A percentile compares a stretch with the other conserved stretches of the same genome.
Evolutionary conservation across 2,888 invertebrate genomes (phyloP).

Genomic region (Tigriopus californicus): DNA sequence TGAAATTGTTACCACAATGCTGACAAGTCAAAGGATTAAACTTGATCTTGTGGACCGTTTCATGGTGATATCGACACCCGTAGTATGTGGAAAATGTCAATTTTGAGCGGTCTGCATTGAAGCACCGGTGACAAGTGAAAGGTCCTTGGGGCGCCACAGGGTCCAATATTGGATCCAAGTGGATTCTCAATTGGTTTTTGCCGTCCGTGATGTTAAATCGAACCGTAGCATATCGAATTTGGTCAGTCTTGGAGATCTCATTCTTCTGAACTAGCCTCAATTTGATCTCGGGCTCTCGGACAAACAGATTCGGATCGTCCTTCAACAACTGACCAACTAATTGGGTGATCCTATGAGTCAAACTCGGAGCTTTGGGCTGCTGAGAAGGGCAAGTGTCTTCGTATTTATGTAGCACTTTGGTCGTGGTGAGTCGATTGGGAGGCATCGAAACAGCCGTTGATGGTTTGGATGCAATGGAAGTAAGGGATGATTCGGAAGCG

Average conservation of each 20-base stretch:
- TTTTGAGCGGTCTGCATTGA: too few species aligned
- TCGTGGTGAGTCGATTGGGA: too few species aligned
- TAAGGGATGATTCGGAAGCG: too few species aligned
- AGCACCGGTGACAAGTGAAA: neutral
- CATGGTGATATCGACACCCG: constrained; percentile 5
- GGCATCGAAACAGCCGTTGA: too few species aligned
- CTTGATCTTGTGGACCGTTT: constrained; percentile 42
- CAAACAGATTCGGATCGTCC: neutral
- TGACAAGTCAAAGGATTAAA: constrained; percentile 60
- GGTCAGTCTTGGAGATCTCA: neutral
- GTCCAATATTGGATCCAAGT: neutral
- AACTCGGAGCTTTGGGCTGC: neutral
- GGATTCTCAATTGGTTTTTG: neutral
- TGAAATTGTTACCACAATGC: constrained; percentile 58
- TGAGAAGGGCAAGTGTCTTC: too few species aligned
- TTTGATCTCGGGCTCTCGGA: neutral
- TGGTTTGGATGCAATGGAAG: too few species aligned
- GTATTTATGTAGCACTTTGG: too few species aligned
- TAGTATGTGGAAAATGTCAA: neutral
- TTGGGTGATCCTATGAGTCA: neutral
- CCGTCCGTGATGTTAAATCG: constrained; percentile 1
- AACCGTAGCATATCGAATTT: neutral
- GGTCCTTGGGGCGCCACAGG: constrained; percentile 3
- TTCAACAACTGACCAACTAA: neutral
- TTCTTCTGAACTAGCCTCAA: neutral